Evolutionary conservation across 1,140 invertebrate genomes (phyloP), one percentile per base, ranked within the genome.

Genomic region (Cydia splendana): DNA sequence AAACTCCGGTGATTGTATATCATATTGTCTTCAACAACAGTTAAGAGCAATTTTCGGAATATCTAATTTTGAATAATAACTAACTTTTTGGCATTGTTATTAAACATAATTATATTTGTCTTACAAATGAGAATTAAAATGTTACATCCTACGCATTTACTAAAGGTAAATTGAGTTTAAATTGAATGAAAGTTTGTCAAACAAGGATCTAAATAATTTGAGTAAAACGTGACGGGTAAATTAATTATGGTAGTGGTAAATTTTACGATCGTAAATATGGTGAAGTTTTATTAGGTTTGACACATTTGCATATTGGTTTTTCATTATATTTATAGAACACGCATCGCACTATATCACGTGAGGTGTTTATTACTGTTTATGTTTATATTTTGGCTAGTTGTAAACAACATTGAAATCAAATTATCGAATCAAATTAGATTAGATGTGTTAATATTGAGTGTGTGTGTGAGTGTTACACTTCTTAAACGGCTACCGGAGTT

Each of bases 51-150:
- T n/a, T n/a, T 30, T 30, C 30, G 30, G 3, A 45, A 45, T 13
- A 45, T 12, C 42, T 1, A 12, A 13, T 3, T 7, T 38, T 42
- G 3, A 48, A 15, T 15, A 13, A 15, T 48, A 13, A 48, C 12
- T 48, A 13, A 48, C 12, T 48, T 15, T 48, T 48, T 15, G 45
- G 45, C 10, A 48, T 13, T 15, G 45, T 48, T 48, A 48, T 48
- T 7, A 7, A 18, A 18, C 51, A 53, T 53, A 48, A 57, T 34
- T 76, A 4, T 57, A 48, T 75, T 75, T n/a, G 4, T 62, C 53
- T 13, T 75, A 15, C 28, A 69, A 53, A 62, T 0, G 15, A 24
- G 3, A 62, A 24, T 24, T 62, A 62, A 24, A 62, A 24, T 5
- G 4, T 53, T 20, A 62, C 15, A 18, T 62, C 9, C 15, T 62